phyloP scores from a whole-genome alignment of 2,797 vertebrate genomes.

The Phrynocephalus guinanensis region DNA sequence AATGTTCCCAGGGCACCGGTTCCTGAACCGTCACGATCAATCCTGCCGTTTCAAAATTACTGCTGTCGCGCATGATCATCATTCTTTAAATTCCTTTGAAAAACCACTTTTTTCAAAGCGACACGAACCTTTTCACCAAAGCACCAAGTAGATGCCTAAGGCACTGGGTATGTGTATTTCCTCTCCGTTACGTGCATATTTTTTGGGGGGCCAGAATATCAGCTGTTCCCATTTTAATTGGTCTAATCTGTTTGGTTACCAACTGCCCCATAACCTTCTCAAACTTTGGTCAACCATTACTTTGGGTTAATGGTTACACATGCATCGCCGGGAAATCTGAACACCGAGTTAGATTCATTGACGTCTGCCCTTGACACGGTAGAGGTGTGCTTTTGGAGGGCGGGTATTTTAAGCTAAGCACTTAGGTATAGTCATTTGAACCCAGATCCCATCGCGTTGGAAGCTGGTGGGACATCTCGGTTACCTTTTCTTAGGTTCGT shows the following conservation, averaged over 20 bases:
- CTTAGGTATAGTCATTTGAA: conserved; percentile 68
- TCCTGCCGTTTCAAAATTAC: not conserved
- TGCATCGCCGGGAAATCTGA: not conserved
- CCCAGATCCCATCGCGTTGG: conserved; percentile 66
- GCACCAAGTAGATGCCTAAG: conserved; percentile 12
- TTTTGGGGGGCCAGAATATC: not conserved
- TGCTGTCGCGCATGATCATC: no score
- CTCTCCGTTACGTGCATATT: conserved; percentile 65
- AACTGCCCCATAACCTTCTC: conserved; percentile 16
- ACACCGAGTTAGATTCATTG: conserved; percentile 2
- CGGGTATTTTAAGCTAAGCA: conserved; percentile 72
- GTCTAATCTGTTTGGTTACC: conserved; percentile 43
- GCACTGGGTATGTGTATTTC: conserved; percentile 49
- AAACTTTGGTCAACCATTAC: not conserved
- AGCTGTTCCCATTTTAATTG: conserved; percentile 50
- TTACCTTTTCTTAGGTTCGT: conserved; percentile 70
- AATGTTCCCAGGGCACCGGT: not conserved
- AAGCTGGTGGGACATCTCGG: conserved; percentile 65
- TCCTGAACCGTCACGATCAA: not conserved
- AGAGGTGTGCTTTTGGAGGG: conserved; percentile 60
- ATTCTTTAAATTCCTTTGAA: not conserved
- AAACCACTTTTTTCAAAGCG: not conserved
- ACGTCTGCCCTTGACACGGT: conserved; percentile 32
- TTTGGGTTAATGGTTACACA: conserved; percentile 4
- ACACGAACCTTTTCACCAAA: no score